These are phyloP conservation scores for Drosophila recens DNA, from an alignment of 2,888 invertebrate species.

Conservation along the genomic window DNA sequence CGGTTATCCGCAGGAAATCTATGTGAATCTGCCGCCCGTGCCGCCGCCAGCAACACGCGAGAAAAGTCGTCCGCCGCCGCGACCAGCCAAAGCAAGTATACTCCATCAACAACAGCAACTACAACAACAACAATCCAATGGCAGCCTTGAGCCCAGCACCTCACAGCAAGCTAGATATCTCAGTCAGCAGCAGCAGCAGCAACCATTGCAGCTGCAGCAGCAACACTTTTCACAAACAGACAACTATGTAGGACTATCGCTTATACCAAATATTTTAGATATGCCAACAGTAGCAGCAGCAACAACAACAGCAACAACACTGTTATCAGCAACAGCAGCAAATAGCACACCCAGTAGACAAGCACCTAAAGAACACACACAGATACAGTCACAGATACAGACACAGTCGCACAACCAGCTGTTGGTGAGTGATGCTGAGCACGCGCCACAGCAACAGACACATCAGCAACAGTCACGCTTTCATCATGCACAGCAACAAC, in stretches of 20 bases:
- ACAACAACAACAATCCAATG: constrained; percentile 46
- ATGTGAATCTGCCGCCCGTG: constrained; percentile 83
- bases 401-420: constrained; percentile 60
- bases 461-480: constrained; percentile 60
- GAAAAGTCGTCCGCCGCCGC: constrained; percentile 76
- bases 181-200: constrained; percentile 65
- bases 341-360: constrained; percentile 61
- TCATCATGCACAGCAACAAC: constrained; percentile 62
- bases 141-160: constrained; percentile 67
- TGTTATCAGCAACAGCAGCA: constrained; percentile 33
- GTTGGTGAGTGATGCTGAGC: constrained; percentile 79
- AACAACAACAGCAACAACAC: constrained; percentile 29
- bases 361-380: constrained; percentile 40
- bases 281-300: constrained; percentile 51
- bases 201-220: constrained; percentile 75
- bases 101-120: constrained; percentile 61
- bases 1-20: constrained; percentile 76
- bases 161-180: constrained; percentile 77
- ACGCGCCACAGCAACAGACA: constrained; percentile 50
- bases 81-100: constrained; percentile 83
- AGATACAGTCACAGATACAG: constrained; percentile 5
- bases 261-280: constrained; percentile 75
- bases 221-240: constrained; percentile 82
- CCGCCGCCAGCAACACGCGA: constrained; percentile 77
- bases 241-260: constrained; percentile 82